Evolutionary conservation across 1,140 invertebrate genomes (phyloP).

Genomic region (Leucophenga varia): DNA sequence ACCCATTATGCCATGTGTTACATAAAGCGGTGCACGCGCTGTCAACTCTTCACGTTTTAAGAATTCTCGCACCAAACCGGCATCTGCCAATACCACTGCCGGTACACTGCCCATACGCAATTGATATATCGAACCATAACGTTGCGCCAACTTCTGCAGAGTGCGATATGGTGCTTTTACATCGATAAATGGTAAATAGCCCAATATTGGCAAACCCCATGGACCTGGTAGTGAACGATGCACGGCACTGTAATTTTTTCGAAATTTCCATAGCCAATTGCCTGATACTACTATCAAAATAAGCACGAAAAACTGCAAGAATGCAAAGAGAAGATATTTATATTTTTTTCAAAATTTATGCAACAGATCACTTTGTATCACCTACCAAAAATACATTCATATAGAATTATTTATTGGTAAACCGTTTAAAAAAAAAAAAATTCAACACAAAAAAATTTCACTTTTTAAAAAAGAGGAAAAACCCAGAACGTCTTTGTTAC

Average conservation of each 20-base stretch:
- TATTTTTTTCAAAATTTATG: too few relatives aligned
- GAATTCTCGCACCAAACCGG: slow-evolving; percentile 67
- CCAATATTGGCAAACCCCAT: slow-evolving; percentile 72
- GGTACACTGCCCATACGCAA: slow-evolving; percentile 72
- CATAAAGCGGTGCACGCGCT: slow-evolving; percentile 74
- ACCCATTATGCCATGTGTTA: slow-evolving; percentile 84
- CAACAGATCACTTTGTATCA: too few relatives aligned
- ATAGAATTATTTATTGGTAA: too few relatives aligned
- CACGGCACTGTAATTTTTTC: too few relatives aligned
- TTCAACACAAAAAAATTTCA: too few relatives aligned
- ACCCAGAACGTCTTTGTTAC: slow-evolving; percentile 32
- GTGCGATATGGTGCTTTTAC: slow-evolving; percentile 67
- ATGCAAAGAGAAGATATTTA: too few relatives aligned
- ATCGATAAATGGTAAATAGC: slow-evolving; percentile 75
- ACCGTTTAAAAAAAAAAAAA: too few relatives aligned
- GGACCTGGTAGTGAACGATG: slow-evolving; percentile 72
- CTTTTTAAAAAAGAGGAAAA: too few relatives aligned
- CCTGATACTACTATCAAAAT: too few relatives aligned
- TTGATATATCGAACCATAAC: slow-evolving; percentile 72
- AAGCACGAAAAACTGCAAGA: too few relatives aligned
- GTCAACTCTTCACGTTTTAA: slow-evolving; percentile 70
- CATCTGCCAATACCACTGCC: slow-evolving; percentile 74
- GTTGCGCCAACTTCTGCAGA: slow-evolving; percentile 64
- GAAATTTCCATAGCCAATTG: too few relatives aligned
- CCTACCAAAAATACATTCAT: too few relatives aligned